phyloP scores from a whole-genome alignment of 2,888 invertebrate species.

The Caenorhabditis doughertyi region DNA sequence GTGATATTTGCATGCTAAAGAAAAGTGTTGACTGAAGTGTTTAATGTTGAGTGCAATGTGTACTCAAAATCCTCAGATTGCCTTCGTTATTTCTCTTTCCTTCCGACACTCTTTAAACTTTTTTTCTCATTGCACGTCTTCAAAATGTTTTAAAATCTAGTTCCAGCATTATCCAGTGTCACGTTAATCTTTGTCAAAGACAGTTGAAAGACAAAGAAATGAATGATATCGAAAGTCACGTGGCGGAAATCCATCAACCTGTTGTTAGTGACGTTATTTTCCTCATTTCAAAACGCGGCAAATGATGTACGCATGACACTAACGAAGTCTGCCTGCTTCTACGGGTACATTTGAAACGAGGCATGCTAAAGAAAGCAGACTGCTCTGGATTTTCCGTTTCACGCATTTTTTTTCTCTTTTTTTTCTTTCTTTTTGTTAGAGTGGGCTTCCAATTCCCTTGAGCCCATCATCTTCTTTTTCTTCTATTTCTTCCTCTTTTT shows the following conservation, averaged over 20 bases:
- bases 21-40: slow-evolving; percentile 28
- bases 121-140: not conserved
- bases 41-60: slow-evolving; percentile 38
- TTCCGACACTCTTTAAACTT: not conserved
- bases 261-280: slow-evolving; percentile 51
- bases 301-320: slow-evolving; percentile 59
- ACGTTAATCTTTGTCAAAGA: slow-evolving; percentile 27
- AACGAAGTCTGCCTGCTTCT: slow-evolving; percentile 41
- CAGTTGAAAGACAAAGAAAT: slow-evolving; percentile 24
- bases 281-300: slow-evolving; percentile 15
- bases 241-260: slow-evolving; percentile 58
- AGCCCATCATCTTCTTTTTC: slow-evolving; percentile 14
- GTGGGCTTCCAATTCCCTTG: slow-evolving; percentile 44
- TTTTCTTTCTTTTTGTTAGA: slow-evolving; percentile 2
- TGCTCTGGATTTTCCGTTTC: slow-evolving; percentile 32
- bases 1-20: slow-evolving; percentile 3
- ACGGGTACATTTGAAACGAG: slow-evolving; percentile 45
- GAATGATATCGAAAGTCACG: slow-evolving; percentile 42
- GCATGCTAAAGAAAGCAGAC: slow-evolving; percentile 11
- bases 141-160: not conserved
- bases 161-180: slow-evolving; percentile 8
- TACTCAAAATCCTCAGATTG: not conserved
- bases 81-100: not conserved
- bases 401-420: slow-evolving; percentile 21
- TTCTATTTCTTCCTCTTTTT: slow-evolving; percentile 28